These are phyloP conservation scores for Herpetotheres cachinnans DNA, from an alignment of 2,113 vertebrate genomes.

Conservation along the genomic window DNA sequence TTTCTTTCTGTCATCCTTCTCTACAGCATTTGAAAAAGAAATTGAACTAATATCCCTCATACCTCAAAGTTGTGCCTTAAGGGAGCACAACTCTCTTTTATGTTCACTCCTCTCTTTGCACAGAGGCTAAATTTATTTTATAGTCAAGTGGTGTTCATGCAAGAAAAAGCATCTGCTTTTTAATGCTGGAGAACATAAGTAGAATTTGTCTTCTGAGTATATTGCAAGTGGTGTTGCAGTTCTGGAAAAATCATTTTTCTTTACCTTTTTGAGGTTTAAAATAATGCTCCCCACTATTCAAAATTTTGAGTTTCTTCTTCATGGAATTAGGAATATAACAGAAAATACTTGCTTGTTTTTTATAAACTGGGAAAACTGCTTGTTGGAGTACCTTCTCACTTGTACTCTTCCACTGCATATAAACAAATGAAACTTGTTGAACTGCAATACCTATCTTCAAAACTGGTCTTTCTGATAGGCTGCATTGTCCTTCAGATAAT, in stretches of 20 bases:
- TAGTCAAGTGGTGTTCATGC: conserved; percentile 36
- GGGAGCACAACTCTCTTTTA: conserved; percentile 7
- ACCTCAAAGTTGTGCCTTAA: not conserved
- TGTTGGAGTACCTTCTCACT: not conserved
- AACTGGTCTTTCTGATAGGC: not conserved
- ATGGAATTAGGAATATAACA: not conserved
- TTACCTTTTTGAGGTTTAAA: not conserved
- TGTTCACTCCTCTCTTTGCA: not conserved
- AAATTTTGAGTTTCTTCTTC: not conserved
- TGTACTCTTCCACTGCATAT: not conserved
- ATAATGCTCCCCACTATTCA: not conserved
- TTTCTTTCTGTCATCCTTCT: not conserved
- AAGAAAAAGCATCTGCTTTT: not conserved
- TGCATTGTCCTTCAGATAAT: not conserved
- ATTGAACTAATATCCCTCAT: not conserved
- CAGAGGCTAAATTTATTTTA: conserved; percentile 3
- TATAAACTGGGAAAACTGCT: not conserved
- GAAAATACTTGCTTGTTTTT: not conserved
- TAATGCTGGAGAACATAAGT: not conserved
- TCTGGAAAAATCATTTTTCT: not conserved
- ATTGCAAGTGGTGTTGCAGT: not conserved
- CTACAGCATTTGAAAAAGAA: not conserved
- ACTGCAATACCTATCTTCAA: not conserved
- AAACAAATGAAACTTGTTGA: not conserved
- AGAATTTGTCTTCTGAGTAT: conserved; percentile 7